These are phyloP conservation scores for Hemichromis elongatus DNA, from an alignment of 2,113 vertebrate genomes.

Conservation along the genomic window DNA sequence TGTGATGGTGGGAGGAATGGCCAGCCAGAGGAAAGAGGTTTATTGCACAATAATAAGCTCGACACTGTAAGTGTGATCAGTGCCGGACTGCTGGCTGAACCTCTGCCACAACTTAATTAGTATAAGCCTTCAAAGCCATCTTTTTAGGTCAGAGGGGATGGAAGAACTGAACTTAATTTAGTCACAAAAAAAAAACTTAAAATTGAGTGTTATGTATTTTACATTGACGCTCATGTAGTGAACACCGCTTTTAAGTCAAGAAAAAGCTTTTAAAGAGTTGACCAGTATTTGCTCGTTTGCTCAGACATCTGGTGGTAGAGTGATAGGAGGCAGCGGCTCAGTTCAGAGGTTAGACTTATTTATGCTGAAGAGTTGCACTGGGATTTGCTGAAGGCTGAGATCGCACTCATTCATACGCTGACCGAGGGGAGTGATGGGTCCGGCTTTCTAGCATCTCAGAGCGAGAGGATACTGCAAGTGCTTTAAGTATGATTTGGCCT, in stretches of 20 bases:
- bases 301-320: neutral
- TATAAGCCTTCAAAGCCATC: neutral
- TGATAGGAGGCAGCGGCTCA: conserved; percentile 26
- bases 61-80: neutral
- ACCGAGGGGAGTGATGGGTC: neutral
- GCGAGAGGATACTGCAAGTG: neutral
- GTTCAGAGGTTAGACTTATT: conserved; percentile 37
- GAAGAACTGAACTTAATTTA: conserved; percentile 9
- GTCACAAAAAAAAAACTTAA: neutral
- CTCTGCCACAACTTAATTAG: neutral
- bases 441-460: neutral
- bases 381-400: conserved; percentile 13
- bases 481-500: conserved; percentile 31
- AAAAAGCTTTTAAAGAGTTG: neutral
- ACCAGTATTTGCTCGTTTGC: neutral
- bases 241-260: neutral
- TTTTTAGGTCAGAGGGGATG: neutral
- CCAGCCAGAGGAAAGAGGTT: neutral
- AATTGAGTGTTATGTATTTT: neutral
- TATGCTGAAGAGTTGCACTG: conserved; percentile 23
- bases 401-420: neutral
- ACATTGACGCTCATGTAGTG: neutral
- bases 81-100: neutral
- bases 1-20: neutral
- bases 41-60: neutral